Evolutionary conservation across 2,113 vertebrate genomes (phyloP).

Genomic region (Cavia aperea): DNA sequence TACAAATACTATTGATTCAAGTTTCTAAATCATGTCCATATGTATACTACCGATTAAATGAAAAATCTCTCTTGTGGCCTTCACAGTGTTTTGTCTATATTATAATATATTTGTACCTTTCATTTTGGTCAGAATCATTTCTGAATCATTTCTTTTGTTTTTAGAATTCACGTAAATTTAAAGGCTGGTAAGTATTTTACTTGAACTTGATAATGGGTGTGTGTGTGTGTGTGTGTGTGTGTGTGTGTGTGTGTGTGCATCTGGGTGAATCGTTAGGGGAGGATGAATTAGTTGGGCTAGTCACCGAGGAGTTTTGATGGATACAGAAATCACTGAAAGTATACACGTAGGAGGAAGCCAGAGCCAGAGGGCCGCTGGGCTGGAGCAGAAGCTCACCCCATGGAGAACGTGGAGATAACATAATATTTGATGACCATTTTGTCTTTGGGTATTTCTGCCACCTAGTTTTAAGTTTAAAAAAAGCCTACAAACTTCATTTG

Average conservation of each 20-base stretch:
- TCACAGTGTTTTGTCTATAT: background rate
- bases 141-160: background rate
- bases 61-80: background rate
- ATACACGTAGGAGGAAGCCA: background rate
- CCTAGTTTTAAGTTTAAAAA: background rate
- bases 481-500: background rate
- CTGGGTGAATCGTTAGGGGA: background rate
- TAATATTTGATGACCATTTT: background rate
- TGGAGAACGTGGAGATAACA: background rate
- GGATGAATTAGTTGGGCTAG: background rate
- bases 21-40: background rate
- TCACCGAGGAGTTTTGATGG: background rate
- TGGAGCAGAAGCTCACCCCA: background rate
- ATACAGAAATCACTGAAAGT: background rate
- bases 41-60: background rate
- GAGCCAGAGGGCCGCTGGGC: background rate
- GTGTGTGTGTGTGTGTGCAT: rapidly evolving
- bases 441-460: background rate
- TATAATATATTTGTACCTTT: background rate
- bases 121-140: background rate
- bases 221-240: no score
- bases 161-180: background rate
- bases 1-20: background rate
- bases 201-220: background rate
- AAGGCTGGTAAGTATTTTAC: background rate